Evolutionary conservation across 1,140 invertebrate genomes (phyloP).

Genomic region (Meloidogyne exigua): DNA sequence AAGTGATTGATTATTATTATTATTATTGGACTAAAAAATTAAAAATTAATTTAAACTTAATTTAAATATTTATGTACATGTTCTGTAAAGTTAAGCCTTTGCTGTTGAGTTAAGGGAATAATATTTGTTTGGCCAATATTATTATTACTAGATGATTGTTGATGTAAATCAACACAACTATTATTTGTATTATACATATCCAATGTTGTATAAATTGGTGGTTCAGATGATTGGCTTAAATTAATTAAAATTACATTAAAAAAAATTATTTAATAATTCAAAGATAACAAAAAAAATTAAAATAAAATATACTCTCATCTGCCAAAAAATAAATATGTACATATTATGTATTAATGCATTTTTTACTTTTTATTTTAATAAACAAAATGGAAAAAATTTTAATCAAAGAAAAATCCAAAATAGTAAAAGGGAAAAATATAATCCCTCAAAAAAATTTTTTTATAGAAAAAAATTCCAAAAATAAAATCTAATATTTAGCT

Average conservation of each 20-base stretch:
- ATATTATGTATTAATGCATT: too few relatives aligned
- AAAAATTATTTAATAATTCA: not conserved
- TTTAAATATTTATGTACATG: not conserved
- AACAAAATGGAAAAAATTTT: not conserved
- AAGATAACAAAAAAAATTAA: not conserved
- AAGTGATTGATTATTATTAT: not conserved
- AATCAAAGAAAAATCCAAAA: too few relatives aligned
- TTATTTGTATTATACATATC: slow-evolving; percentile 25
- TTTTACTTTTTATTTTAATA: too few relatives aligned
- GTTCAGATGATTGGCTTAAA: slow-evolving; percentile 22
- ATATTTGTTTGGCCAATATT: not conserved
- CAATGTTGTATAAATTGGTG: slow-evolving; percentile 23
- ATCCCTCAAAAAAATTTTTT: not conserved
- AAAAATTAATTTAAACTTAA: not conserved
- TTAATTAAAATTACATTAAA: slow-evolving; percentile 5
- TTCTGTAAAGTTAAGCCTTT: not conserved
- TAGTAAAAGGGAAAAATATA: too few relatives aligned
- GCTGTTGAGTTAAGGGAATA: slow-evolving; percentile 3
- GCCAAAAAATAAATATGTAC: not conserved
- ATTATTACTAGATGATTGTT: not conserved
- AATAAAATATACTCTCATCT: too few relatives aligned
- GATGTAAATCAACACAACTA: not conserved
- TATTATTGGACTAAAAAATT: not conserved
- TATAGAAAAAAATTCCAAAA: not conserved
- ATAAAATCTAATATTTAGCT: not conserved